Conservation (phyloP, 2,888 invertebrate genomes). For the Linnaemya vulpina region DNA sequence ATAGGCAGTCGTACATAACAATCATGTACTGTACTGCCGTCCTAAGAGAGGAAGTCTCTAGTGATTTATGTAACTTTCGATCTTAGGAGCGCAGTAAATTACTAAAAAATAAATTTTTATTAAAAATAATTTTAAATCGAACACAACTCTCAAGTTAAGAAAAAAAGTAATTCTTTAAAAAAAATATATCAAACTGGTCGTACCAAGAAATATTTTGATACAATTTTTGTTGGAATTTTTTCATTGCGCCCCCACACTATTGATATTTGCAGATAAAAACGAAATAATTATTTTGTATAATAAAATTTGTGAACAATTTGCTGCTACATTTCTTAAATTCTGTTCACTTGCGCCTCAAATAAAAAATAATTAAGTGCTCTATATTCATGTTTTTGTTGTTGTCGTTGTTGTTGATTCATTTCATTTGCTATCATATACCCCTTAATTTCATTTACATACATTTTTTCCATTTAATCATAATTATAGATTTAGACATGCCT, state of each 20-base stretch:
- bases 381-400: background rate
- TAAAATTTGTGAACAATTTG: background rate
- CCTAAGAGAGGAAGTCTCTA: too few relatives aligned
- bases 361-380: background rate
- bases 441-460: conserved; percentile 34
- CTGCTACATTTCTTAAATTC: background rate
- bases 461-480: conserved; percentile 57
- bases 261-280: background rate
- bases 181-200: too few relatives aligned
- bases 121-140: too few relatives aligned
- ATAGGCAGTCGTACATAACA: too few relatives aligned
- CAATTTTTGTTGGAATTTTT: too few relatives aligned
- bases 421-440: conserved; percentile 30
- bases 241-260: background rate
- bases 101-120: too few relatives aligned
- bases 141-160: too few relatives aligned
- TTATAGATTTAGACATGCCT: conserved; percentile 59
- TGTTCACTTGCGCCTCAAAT: background rate
- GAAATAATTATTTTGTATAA: background rate
- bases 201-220: too few relatives aligned
- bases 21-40: too few relatives aligned
- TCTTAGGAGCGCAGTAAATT: too few relatives aligned
- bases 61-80: too few relatives aligned
- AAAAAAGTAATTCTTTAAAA: too few relatives aligned
- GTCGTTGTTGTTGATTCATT: background rate